Conservation (phyloP, 1,140 invertebrate species). For the Drosophila eugracilis region DNA sequence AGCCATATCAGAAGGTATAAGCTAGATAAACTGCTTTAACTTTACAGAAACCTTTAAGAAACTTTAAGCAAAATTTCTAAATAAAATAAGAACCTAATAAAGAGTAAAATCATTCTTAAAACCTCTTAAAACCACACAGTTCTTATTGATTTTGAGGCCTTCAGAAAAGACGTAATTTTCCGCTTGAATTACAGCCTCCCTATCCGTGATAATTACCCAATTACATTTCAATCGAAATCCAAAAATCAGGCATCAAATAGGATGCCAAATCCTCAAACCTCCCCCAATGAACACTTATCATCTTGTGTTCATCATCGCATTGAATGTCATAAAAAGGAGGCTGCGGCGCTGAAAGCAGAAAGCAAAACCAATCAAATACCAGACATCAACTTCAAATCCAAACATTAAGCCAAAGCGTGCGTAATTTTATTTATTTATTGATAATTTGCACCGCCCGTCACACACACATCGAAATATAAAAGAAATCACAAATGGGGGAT, state of each 20-base stretch:
- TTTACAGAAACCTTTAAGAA: no score
- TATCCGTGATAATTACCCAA: constrained; percentile 43
- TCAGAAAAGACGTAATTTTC: neutral
- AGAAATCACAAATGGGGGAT: constrained; percentile 30
- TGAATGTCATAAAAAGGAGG: constrained; percentile 24
- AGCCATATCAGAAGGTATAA: no score
- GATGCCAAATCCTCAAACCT: neutral
- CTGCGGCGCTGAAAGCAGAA: no score
- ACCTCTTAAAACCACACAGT: neutral
- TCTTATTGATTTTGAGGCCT: constrained; percentile 4
- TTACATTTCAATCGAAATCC: constrained; percentile 44
- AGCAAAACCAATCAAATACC: constrained; percentile 74
- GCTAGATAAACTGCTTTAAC: no score
- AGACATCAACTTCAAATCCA: constrained; percentile 72
- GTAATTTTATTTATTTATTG: constrained; percentile 82
- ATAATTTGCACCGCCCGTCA: constrained; percentile 76
- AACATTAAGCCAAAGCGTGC: constrained; percentile 72
- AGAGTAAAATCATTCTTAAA: neutral
- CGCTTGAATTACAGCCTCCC: neutral
- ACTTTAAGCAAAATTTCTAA: no score
- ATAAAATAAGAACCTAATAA: no score
- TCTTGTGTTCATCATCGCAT: constrained; percentile 25
- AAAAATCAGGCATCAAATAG: constrained; percentile 25
- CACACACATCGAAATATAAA: constrained; percentile 33
- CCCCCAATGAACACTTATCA: constrained; percentile 1